A percentile compares a stretch with the other conserved stretches of the same genome.
phyloP scores from a whole-genome alignment of 1,140 invertebrate genomes.

The Gonatopus flavifemur region DNA sequence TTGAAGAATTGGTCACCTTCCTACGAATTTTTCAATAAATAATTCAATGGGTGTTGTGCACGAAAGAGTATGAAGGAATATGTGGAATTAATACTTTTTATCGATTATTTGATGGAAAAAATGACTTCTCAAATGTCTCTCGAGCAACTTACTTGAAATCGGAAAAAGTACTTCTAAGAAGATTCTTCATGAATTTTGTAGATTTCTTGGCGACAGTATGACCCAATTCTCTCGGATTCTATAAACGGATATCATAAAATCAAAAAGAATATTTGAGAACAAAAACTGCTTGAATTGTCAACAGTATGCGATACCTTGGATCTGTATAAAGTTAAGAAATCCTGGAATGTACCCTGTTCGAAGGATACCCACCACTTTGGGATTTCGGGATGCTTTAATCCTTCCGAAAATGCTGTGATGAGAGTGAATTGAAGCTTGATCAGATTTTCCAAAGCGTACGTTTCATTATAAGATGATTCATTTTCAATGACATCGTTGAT shows the following conservation, averaged over 20 bases:
- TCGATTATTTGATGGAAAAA: too few species aligned
- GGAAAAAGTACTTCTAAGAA: slow-evolving; percentile 19
- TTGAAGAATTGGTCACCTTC: too few species aligned
- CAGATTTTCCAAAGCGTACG: slow-evolving; percentile 33
- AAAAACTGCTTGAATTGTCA: not conserved
- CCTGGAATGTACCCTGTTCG: slow-evolving; percentile 36
- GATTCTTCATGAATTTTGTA: slow-evolving; percentile 19
- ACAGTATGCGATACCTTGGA: slow-evolving; percentile 30
- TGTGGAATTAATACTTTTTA: too few species aligned
- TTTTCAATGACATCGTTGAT: too few species aligned
- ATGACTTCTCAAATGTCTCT: too few species aligned
- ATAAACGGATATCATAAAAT: slow-evolving; percentile 3
- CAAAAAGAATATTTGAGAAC: not conserved
- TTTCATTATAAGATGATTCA: slow-evolving; percentile 28
- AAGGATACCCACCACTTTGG: slow-evolving; percentile 50
- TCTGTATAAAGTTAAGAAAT: slow-evolving; percentile 36
- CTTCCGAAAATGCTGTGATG: slow-evolving; percentile 27
- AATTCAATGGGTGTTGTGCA: too few species aligned
- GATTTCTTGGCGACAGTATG: slow-evolving; percentile 34
- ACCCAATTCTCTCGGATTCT: slow-evolving; percentile 32
- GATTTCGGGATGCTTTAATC: slow-evolving; percentile 30
- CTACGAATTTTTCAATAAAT: too few species aligned
- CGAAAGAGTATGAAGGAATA: too few species aligned
- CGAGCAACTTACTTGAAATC: slow-evolving; percentile 24
- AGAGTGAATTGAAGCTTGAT: slow-evolving; percentile 24